Base-by-base conservation (phyloP, 2,113 vertebrate genomes). In the Chloropsis hardwickii region DNA sequence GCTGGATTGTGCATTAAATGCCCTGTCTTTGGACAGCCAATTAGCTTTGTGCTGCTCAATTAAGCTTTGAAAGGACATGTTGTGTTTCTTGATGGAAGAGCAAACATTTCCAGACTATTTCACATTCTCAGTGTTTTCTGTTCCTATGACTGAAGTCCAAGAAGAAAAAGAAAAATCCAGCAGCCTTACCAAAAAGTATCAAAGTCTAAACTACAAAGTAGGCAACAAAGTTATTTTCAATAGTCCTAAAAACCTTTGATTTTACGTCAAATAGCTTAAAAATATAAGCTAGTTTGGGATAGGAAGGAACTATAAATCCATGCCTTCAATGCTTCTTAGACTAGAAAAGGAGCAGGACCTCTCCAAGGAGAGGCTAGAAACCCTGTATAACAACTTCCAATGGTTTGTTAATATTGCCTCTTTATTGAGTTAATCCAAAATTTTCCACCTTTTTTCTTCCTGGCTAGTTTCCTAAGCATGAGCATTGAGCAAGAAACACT, bases 11-110 rank as follows among this genome's bases (percentile, higher is more conserved):
- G 98, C 98, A 98, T 98, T 98, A 98, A 98, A 98, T 96, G 96
- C 96, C 91, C 65, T 97, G 97, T 97, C 97, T 97, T 98, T 37
- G 97, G 97, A 98, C 98, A 98, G 97, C 97, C 98, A 98, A 98
- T 98, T 98, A 98, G 97, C 97, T 98, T 95, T 97, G 97, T 97
- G 96, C 96, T 97, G 97, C 98, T 98, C 98, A 98, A 98, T 98
- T 98, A 98, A 98, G 95, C 97, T 98, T 97, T 96, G 95, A 98
- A 98, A 98, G 97, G 97, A 98, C 97, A 98, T 88, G 97, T 94
- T 98, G 95, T 97, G 97, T 96, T 98, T 97, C 97, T 97, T 98
- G 97, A 97, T 97, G 93, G 95, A 97, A 97, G 95, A 97, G 95
- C 97, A 97, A 97, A 96, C 73, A 95, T 95, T 97, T 98, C 96